Percentiles rank a stretch among this genome's conserved stretches.
phyloP scores from a whole-genome alignment of 2,888 invertebrate genomes.

The Papilio elwesi region DNA sequence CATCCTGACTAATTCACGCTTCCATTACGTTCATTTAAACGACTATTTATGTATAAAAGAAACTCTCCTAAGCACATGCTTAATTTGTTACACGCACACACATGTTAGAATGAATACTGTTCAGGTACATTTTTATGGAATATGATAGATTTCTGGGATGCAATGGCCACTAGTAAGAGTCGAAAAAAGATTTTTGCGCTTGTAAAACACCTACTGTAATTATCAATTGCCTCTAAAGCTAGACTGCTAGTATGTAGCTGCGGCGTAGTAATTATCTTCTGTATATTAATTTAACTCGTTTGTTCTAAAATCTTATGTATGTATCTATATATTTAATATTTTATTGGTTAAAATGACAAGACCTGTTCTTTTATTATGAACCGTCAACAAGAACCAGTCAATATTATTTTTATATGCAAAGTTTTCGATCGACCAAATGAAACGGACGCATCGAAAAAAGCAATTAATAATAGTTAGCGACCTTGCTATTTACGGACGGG shows the following conservation, averaged over 20 bases:
- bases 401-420: slow-evolving; percentile 17
- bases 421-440: slow-evolving; percentile 34
- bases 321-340: background rate
- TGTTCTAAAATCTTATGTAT: too few species aligned
- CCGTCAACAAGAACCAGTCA: background rate
- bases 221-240: too few species aligned
- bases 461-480: slow-evolving; percentile 45
- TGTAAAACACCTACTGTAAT: too few species aligned
- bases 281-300: too few species aligned
- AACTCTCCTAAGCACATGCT: slow-evolving; percentile 23
- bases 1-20: background rate
- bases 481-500: slow-evolving; percentile 49
- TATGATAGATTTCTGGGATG: too few species aligned
- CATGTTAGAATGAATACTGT: too few species aligned
- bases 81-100: too few species aligned
- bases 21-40: slow-evolving; percentile 39
- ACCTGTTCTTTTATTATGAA: slow-evolving; percentile 1
- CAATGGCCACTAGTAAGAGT: too few species aligned
- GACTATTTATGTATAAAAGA: slow-evolving; percentile 40
- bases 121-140: too few species aligned
- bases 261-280: too few species aligned
- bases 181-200: too few species aligned
- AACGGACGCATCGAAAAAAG: slow-evolving; percentile 40
- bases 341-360: background rate
- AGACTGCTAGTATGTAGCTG: too few species aligned